Base-by-base conservation (phyloP, 2,888 invertebrate species). In the Trissolcus brochymenae region DNA sequence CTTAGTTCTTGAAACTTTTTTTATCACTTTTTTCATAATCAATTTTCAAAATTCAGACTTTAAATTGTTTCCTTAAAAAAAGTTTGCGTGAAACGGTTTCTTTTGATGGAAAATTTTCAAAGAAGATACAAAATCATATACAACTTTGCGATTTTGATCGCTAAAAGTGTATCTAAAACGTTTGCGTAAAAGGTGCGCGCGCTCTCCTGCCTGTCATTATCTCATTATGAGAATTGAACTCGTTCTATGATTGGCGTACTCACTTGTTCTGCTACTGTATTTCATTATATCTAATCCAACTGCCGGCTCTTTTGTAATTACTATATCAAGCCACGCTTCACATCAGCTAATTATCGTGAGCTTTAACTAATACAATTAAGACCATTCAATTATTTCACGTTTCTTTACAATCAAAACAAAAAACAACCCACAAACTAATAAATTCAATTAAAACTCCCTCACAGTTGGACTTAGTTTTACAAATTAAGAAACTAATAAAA, bases 181-280 rank as follows among this genome's bases (percentile, higher is more conserved):
- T 62, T 65, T 71, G 60, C 59, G 64, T 50, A 76, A 74, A 80
- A 81, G 79, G 80, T 71, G 78, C 70, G 80, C 82, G 61, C 67
- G 73, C 70, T 70, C 75, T 77, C 70, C 79, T 75, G 84, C 84
- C 83, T 85, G 83, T 85, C 85, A 84, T 84, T 83, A 82, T 80
- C 82, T 82, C 78, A 79, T 84, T 85, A 84, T 80, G 78, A 71
- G 64, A 78, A 73, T 53, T 70, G 77, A 74, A 68, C 76, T 71
- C 66, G 65, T 70, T 76, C 72, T 77, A 77, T 77, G 68, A 75
- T 75, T 72, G 74, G 67, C 68, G 66, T 66, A 68, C 41, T 65
- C 64, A 57, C 71, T 74, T 73, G 76, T 72, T 76, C 57, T 57
- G 70, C 71, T 66, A 70, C 70, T 56, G 79, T 67, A 76, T 79